Evolutionary conservation across 2,113 vertebrate species (phyloP).

Genomic region (Mastomys coucha): DNA sequence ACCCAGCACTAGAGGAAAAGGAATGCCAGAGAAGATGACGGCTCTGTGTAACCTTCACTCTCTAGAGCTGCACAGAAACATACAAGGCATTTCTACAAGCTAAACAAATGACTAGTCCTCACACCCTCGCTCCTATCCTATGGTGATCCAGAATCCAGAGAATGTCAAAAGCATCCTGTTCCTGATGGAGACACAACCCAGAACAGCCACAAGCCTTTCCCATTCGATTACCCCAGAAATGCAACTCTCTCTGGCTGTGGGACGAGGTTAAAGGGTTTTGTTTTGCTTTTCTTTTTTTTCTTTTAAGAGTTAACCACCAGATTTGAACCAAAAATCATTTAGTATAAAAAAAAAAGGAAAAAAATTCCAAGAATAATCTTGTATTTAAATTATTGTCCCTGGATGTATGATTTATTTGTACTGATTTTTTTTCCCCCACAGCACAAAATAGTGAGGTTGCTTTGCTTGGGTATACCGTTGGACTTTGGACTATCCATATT

Average conservation of each 20-base stretch:
- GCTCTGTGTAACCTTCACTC: neutral
- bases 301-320: neutral
- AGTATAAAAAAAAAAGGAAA: neutral
- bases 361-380: neutral
- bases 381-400: neutral
- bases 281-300: neutral
- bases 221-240: neutral
- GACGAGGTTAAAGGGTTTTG: neutral
- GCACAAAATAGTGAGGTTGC: neutral
- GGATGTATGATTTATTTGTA: neutral
- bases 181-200: neutral
- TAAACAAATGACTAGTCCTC: neutral
- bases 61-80: neutral
- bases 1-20: too few species aligned
- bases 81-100: neutral
- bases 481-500: neutral
- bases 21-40: neutral
- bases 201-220: neutral
- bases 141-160: neutral
- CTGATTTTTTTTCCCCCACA: neutral
- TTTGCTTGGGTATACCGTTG: fast-evolving
- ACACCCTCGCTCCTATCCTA: fast-evolving
- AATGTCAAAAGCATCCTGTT: neutral
- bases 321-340: constrained; percentile 27
- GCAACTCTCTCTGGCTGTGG: neutral